Percentiles rank a stretch among this genome's conserved stretches.
Conservation (phyloP, 1,140 invertebrate genomes). For the Leptinotarsa undecemlineata region DNA sequence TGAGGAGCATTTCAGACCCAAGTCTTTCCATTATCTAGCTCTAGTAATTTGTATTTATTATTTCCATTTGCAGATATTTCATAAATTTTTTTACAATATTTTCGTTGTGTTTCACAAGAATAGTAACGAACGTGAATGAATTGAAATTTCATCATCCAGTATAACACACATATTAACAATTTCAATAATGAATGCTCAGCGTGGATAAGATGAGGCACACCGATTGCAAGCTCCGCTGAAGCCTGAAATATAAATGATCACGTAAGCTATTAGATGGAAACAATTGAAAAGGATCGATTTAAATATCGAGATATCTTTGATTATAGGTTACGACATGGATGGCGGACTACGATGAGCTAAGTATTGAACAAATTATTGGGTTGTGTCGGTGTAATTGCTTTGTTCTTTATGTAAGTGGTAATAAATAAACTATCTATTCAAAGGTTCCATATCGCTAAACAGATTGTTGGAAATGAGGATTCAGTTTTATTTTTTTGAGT, state of each 20-base stretch:
- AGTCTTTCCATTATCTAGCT: no score
- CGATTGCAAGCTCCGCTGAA: slow-evolving; percentile 13
- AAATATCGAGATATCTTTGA: slow-evolving; percentile 25
- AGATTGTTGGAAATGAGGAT: not conserved
- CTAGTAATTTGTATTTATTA: no score
- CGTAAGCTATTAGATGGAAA: slow-evolving; percentile 27
- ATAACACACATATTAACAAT: slow-evolving; percentile 43
- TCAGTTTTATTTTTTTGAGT: no score
- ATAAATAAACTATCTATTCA: slow-evolving; percentile 4
- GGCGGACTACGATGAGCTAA: slow-evolving; percentile 10
- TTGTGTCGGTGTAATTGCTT: slow-evolving; percentile 24
- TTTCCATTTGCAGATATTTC: no score
- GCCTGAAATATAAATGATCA: slow-evolving; percentile 27
- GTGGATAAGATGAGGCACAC: not conserved
- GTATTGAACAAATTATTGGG: slow-evolving; percentile 24
- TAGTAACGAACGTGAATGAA: not conserved
- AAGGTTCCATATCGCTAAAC: not conserved
- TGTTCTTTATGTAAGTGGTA: slow-evolving; percentile 8
- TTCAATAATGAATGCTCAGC: slow-evolving; percentile 7
- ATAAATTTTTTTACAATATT: not conserved
- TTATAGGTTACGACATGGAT: slow-evolving; percentile 21
- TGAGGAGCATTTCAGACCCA: no score
- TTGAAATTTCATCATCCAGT: slow-evolving; percentile 20
- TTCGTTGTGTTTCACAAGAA: slow-evolving; percentile 1
- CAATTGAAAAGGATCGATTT: slow-evolving; percentile 25